Percentiles rank a stretch among this genome's conserved stretches.
These are phyloP conservation scores for Lysandra coridon DNA, from an alignment of 2,888 invertebrate genomes.

Conservation along the genomic window DNA sequence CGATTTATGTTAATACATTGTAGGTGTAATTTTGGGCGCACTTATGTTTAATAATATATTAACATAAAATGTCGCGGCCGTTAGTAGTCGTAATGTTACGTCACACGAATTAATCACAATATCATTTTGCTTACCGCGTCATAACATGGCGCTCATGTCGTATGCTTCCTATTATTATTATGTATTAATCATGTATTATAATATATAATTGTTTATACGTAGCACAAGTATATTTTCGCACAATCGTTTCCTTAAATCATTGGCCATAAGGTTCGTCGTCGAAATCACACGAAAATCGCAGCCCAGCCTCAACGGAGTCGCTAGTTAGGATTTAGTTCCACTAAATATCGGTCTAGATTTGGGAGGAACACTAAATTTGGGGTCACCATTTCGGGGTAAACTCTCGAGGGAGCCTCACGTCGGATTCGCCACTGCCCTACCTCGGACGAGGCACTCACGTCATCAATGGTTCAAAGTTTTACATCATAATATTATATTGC, in stretches of 20 bases:
- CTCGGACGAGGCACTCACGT: not conserved
- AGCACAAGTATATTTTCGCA: slow-evolving; percentile 29
- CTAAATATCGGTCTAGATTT: slow-evolving; percentile 5
- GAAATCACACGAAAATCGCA: not conserved
- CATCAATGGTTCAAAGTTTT: slow-evolving; percentile 14
- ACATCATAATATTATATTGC: not conserved
- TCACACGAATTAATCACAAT: slow-evolving; percentile 23
- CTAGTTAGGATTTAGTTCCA: slow-evolving; percentile 1
- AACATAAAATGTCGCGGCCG: not conserved
- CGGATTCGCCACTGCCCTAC: not conserved
- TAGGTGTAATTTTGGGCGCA: not conserved
- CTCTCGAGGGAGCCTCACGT: not conserved
- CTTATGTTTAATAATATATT: not conserved
- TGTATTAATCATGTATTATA: slow-evolving; percentile 7
- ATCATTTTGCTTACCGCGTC: not conserved
- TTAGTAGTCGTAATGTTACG: not conserved
- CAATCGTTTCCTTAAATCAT: slow-evolving; percentile 10
- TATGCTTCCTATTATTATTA: slow-evolving; percentile 6
- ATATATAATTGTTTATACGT: slow-evolving; percentile 16
- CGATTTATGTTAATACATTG: not conserved
- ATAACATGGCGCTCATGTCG: not conserved
- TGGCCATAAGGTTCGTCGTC: not conserved
- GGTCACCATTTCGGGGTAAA: not conserved
- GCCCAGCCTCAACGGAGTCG: not conserved
- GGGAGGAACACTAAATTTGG: slow-evolving; percentile 1